These are phyloP conservation scores for Myrmophylax atrothorax DNA, from an alignment of 2,113 vertebrate species.

Conservation along the genomic window DNA sequence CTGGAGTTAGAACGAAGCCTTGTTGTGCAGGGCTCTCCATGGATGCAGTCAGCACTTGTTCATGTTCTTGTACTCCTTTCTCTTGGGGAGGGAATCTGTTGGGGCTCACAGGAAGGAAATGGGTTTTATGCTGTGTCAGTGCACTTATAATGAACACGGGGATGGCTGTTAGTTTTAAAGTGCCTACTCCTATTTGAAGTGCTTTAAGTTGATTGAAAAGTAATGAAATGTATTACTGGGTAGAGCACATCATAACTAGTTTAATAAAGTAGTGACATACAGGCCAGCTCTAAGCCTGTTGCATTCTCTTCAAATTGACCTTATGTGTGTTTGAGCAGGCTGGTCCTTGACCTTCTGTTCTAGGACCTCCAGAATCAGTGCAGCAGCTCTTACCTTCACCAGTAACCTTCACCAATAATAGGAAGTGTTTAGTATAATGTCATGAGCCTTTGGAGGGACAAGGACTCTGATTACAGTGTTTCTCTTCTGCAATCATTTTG, in stretches of 20 bases:
- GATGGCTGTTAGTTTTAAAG: background rate
- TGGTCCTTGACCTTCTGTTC: background rate
- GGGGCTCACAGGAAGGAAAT: background rate
- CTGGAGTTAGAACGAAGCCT: background rate
- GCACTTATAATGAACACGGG: background rate
- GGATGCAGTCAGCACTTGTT: background rate
- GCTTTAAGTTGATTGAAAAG: background rate
- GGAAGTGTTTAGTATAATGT: background rate
- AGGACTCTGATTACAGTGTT: conserved; percentile 25
- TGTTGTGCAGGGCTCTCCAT: background rate
- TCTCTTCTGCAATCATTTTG: conserved; percentile 8
- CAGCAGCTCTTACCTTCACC: background rate
- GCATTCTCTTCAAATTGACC: background rate
- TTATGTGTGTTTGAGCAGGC: background rate
- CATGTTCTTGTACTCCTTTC: background rate
- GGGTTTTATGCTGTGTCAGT: background rate
- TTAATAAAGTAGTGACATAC: background rate
- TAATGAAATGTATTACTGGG: conserved; percentile 26
- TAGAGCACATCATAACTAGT: background rate
- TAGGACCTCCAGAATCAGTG: background rate
- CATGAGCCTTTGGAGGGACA: background rate
- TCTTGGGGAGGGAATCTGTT: background rate
- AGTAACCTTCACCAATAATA: background rate
- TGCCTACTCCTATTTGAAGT: background rate
- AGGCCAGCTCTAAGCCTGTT: background rate